These are phyloP conservation scores for Cyclophora albipunctata DNA, from an alignment of 2,888 invertebrate genomes.

Conservation along the genomic window DNA sequence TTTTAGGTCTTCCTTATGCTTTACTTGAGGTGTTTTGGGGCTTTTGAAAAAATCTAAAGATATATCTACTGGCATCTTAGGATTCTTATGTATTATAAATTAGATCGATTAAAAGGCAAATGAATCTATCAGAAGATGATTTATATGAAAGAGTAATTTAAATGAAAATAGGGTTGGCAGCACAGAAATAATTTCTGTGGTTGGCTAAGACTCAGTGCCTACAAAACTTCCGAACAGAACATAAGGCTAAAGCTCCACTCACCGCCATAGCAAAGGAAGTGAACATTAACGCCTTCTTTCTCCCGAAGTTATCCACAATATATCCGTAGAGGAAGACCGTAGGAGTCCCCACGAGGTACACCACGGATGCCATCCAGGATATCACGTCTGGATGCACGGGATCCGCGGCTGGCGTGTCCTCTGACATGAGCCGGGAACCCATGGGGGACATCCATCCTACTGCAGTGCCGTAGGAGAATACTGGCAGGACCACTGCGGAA, in stretches of 20 bases:
- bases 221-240: too few relatives aligned
- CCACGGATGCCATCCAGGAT: conserved; percentile 75
- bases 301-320: conserved; percentile 67
- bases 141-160: too few relatives aligned
- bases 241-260: conserved; percentile 21
- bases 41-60: too few relatives aligned
- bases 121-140: too few relatives aligned
- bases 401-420: conserved; percentile 48
- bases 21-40: too few relatives aligned
- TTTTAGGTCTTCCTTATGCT: too few relatives aligned
- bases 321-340: conserved; percentile 72
- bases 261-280: conserved; percentile 62
- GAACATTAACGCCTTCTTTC: conserved; percentile 65
- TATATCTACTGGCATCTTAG: too few relatives aligned
- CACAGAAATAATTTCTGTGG: too few relatives aligned
- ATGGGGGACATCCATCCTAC: conserved; percentile 76
- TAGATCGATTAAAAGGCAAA: too few relatives aligned
- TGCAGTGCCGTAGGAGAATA: conserved; percentile 71
- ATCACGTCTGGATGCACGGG: conserved; percentile 63
- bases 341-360: conserved; percentile 71
- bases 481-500: conserved; percentile 68
- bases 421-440: conserved; percentile 64
- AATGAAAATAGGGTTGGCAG: too few relatives aligned
- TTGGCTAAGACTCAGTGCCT: too few relatives aligned
- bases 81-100: too few relatives aligned